A percentile compares a stretch with the other conserved stretches of the same genome.
These are phyloP conservation scores for Lerista edwardsae DNA, from an alignment of 2,797 vertebrate species.

Conservation along the genomic window DNA sequence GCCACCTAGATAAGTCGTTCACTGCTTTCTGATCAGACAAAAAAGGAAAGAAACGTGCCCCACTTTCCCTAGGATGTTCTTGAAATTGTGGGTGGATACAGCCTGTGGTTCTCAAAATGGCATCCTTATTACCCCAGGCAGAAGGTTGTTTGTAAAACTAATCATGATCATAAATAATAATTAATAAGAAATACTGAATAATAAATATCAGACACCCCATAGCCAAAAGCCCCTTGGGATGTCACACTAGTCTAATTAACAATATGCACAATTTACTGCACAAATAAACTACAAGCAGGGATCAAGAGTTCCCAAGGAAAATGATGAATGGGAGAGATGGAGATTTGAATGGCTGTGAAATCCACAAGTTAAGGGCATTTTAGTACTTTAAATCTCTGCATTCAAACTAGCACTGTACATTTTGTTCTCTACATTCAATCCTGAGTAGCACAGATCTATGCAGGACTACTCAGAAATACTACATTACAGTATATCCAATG, in stretches of 20 bases:
- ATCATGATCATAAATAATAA: slow-evolving; percentile 73
- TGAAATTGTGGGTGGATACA: slow-evolving; percentile 46
- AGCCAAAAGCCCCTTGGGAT: slow-evolving; percentile 65
- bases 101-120: slow-evolving; percentile 63
- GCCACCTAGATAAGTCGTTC: not conserved
- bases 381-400: slow-evolving; percentile 59
- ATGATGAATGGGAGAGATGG: slow-evolving; percentile 70
- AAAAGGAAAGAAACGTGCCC: not conserved
- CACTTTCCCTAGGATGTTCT: not conserved
- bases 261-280: slow-evolving; percentile 66
- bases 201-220: slow-evolving; percentile 57
- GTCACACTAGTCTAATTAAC: slow-evolving; percentile 35
- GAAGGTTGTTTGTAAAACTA: slow-evolving; percentile 66
- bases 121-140: slow-evolving; percentile 65
- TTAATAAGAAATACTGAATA: slow-evolving; percentile 76
- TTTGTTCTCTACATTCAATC: not conserved
- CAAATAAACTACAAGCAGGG: slow-evolving; percentile 73
- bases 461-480: too few species aligned
- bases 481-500: too few species aligned
- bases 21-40: not conserved
- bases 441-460: not conserved
- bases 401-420: slow-evolving; percentile 33
- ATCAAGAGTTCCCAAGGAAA: slow-evolving; percentile 69
- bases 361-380: slow-evolving; percentile 61
- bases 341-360: slow-evolving; percentile 37